Evolutionary conservation across 2,888 invertebrate species (phyloP).

Genomic region (Orthosia incerta): DNA sequence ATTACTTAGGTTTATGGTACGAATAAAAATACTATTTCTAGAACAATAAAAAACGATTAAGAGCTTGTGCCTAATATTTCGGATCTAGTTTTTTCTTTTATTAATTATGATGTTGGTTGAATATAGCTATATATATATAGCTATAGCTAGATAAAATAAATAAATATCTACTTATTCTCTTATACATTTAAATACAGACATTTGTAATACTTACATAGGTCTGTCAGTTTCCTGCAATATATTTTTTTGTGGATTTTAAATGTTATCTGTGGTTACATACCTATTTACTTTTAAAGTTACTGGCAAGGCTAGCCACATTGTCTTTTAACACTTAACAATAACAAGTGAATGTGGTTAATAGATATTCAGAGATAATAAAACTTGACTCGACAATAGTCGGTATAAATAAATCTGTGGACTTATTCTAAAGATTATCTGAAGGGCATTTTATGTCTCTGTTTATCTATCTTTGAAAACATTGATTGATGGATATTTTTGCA

Average conservation of each 20-base stretch:
- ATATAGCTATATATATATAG: too few species aligned
- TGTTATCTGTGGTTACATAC: neutral
- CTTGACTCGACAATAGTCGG: conserved; percentile 5
- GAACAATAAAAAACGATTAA: conserved; percentile 16
- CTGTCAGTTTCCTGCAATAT: neutral
- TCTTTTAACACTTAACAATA: neutral
- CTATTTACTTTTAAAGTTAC: conserved; percentile 12
- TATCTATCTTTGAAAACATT: neutral
- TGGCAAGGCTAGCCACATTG: conserved; percentile 28
- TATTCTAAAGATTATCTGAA: neutral
- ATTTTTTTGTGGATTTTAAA: neutral
- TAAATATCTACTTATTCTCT: too few species aligned
- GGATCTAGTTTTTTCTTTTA: neutral
- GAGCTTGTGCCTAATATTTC: conserved; percentile 8
- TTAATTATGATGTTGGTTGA: neutral
- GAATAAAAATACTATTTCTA: conserved; percentile 24
- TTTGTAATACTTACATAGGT: neutral
- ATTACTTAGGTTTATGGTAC: conserved; percentile 29
- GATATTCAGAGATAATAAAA: conserved; percentile 19
- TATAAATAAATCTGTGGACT: neutral
- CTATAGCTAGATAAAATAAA: too few species aligned
- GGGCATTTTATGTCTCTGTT: neutral
- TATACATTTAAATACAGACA: conserved; percentile 1
- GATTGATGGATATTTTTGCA: neutral
- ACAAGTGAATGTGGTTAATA: conserved; percentile 22